Evolutionary conservation across 2,113 vertebrate genomes (phyloP).

Genomic region (Dicrurus megarhynchus): DNA sequence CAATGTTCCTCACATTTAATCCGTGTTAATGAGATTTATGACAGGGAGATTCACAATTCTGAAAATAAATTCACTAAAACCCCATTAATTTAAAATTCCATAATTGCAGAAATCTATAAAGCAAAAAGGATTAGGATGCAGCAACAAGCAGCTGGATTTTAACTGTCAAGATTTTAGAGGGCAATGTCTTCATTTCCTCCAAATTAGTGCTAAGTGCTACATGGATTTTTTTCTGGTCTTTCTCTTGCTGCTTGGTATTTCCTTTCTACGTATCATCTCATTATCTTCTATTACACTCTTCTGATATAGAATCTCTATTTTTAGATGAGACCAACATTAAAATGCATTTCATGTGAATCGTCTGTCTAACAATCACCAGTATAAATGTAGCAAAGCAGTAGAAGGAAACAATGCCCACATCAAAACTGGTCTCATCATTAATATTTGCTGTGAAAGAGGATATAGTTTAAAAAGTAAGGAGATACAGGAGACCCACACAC

Average conservation of each 20-base stretch:
- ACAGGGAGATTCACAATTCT: neutral
- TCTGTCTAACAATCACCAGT: neutral
- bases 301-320: neutral
- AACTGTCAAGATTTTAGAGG: neutral
- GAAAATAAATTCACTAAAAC: neutral
- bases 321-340: neutral
- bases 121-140: neutral
- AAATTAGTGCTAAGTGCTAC: neutral
- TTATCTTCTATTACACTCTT: neutral
- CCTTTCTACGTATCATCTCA: neutral
- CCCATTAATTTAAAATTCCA: neutral
- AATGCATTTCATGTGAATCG: rapidly evolving
- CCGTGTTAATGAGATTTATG: neutral
- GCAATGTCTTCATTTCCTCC: neutral
- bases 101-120: neutral
- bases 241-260: neutral
- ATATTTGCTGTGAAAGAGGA: neutral
- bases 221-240: neutral
- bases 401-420: neutral
- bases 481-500: neutral
- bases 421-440: neutral
- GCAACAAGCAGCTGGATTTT: neutral
- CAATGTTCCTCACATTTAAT: neutral
- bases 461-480: neutral
- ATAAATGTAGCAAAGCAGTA: neutral